These are phyloP conservation scores for Penaeus monodon DNA, from an alignment of 2,888 invertebrate genomes.

Conservation along the genomic window DNA sequence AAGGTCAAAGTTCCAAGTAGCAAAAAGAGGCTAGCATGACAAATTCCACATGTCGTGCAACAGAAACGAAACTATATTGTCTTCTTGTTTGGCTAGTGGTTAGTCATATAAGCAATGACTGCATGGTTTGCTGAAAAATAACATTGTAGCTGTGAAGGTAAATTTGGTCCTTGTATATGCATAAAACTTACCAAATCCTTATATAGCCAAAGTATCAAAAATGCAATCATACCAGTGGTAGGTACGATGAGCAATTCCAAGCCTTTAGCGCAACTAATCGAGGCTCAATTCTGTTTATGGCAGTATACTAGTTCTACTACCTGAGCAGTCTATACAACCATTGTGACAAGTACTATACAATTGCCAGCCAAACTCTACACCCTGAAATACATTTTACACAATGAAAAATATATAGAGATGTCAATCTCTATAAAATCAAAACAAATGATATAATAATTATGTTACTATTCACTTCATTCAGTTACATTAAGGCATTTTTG, in stretches of 20 bases:
- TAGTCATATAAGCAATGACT: too few species aligned
- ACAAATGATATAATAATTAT: constrained; percentile 15
- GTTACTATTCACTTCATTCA: too few species aligned
- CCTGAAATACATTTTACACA: constrained; percentile 26
- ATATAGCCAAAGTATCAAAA: too few species aligned
- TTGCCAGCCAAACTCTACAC: background rate
- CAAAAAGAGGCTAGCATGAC: too few species aligned
- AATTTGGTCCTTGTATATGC: constrained; percentile 15
- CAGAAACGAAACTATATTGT: too few species aligned
- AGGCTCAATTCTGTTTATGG: constrained; percentile 28
- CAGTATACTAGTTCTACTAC: constrained; percentile 53
- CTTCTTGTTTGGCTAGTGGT: too few species aligned
- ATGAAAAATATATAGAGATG: constrained; percentile 5
- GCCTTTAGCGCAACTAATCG: background rate
- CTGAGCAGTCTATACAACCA: constrained; percentile 52
- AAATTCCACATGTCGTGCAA: too few species aligned
- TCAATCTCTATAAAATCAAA: constrained; percentile 14
- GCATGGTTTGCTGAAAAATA: background rate
- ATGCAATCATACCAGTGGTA: too few species aligned
- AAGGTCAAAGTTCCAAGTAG: too few species aligned
- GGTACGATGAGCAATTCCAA: constrained; percentile 20
- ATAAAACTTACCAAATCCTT: too few species aligned
- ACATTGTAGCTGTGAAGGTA: background rate
- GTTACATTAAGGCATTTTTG: too few species aligned
- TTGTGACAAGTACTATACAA: constrained; percentile 35